Conservation (phyloP, 2,797 vertebrate species). For the Syngnathus rostellatus region DNA sequence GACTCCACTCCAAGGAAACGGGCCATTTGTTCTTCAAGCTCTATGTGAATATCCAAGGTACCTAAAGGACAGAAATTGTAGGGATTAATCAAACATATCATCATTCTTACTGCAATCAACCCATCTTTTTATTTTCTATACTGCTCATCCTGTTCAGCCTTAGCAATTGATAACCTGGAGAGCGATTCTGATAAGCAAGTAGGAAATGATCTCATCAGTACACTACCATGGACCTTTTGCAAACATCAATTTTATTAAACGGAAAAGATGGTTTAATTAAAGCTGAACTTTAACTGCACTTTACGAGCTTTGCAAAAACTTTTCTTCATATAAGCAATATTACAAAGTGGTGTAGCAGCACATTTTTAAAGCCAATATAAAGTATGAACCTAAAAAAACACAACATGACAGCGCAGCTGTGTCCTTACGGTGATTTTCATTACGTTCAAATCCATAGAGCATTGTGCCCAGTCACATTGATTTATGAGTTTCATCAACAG, state of each 20-base stretch:
- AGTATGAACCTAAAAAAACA: slow-evolving; percentile 35
- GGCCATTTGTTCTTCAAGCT: slow-evolving; percentile 73
- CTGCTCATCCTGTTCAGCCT: neutral
- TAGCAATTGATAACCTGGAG: neutral
- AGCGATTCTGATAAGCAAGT: neutral
- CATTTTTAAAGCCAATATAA: slow-evolving; percentile 20
- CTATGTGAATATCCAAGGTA: slow-evolving; percentile 81
- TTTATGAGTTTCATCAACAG: slow-evolving; percentile 47
- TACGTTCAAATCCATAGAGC: slow-evolving; percentile 34
- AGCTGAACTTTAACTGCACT: neutral
- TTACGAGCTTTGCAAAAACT: neutral
- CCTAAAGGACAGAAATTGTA: slow-evolving; percentile 60
- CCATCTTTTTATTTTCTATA: slow-evolving; percentile 11
- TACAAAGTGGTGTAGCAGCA: slow-evolving; percentile 4
- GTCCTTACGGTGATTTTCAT: slow-evolving; percentile 41
- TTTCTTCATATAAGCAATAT: neutral
- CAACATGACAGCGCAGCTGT: slow-evolving; percentile 16
- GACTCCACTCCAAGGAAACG: slow-evolving; percentile 79
- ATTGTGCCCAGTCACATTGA: slow-evolving; percentile 37
- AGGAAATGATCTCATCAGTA: neutral
- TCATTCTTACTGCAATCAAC: slow-evolving; percentile 14
- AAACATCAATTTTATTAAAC: neutral
- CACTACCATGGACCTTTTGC: neutral
- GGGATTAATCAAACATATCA: slow-evolving; percentile 5
- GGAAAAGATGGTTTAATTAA: neutral